These are phyloP conservation scores for Poecilia latipinna DNA, from an alignment of 2,113 vertebrate species.

Conservation along the genomic window DNA sequence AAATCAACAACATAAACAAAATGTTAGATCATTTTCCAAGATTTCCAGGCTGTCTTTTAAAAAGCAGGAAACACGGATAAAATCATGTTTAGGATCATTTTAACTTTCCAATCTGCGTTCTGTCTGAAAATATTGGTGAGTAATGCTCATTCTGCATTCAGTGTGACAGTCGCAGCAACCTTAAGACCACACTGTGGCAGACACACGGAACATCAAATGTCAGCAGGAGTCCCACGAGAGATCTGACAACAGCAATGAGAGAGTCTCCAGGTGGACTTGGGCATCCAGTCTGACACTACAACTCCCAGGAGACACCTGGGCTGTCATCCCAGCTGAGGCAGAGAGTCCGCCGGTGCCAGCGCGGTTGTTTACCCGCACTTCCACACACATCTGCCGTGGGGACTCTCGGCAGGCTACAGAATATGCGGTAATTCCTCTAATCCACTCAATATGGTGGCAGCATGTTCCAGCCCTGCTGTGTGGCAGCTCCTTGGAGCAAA, in stretches of 20 bases:
- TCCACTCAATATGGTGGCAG: slow-evolving; percentile 79
- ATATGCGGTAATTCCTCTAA: slow-evolving; percentile 77
- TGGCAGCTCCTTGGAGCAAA: slow-evolving; percentile 63
- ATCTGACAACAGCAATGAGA: slow-evolving; percentile 49
- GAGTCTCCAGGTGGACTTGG: slow-evolving; percentile 73
- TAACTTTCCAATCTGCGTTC: slow-evolving; percentile 3
- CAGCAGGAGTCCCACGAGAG: slow-evolving; percentile 50
- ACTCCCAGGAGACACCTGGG: slow-evolving; percentile 69
- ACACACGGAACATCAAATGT: slow-evolving; percentile 63
- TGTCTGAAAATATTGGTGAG: slow-evolving; percentile 27
- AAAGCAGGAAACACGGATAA: not conserved
- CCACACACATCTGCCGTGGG: slow-evolving; percentile 77
- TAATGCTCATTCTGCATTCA: slow-evolving; percentile 37
- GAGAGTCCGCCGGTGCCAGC: slow-evolving; percentile 65
- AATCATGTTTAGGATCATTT: not conserved
- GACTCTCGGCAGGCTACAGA: slow-evolving; percentile 63
- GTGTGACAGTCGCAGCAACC: slow-evolving; percentile 39
- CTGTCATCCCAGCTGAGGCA: slow-evolving; percentile 74
- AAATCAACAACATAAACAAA: slow-evolving; percentile 33
- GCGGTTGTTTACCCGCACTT: slow-evolving; percentile 75
- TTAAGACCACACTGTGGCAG: slow-evolving; percentile 41
- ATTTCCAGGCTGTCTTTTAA: not conserved
- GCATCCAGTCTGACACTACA: slow-evolving; percentile 73
- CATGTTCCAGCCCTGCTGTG: slow-evolving; percentile 46
- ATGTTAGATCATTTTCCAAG: slow-evolving; percentile 3